Base-by-base conservation (phyloP, 1,140 invertebrate species). In the Saccostrea glomerata region DNA sequence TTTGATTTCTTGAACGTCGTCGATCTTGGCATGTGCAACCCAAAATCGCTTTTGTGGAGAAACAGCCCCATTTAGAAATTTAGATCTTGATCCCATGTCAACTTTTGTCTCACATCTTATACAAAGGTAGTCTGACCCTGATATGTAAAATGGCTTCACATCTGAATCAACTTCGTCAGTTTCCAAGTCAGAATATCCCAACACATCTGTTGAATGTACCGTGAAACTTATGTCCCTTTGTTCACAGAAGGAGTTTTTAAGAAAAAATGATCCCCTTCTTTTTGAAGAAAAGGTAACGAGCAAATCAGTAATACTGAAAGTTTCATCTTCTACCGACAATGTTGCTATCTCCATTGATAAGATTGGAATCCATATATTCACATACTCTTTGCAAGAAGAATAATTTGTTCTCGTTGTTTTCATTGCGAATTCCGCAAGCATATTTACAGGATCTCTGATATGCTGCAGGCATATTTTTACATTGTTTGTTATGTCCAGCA, bases 281-380 rank as follows among this genome's bases (percentile, higher is more conserved):
- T 86, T 86, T 77, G 30, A 56, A 63, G 47, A 3, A 47, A 89
- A 87, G 56, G 85, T 86, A 17, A 84, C 56, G 12, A 30, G 86
- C 40, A 85, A 40, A 47, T 90, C 88, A 30, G 87, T 92, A 36
- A 91, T 90, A 15, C 82, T 86, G 17, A 70, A 85, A 13, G 86
- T 66, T 66, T 90, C 91, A 36, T 86, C 86, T 15, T 85, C 88
- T 9, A 87, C 88, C 6, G 90, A 85, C 15, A 73, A 56, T 13
- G 77, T 85, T 13, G 91, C 92, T 30, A 91, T 89, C 86, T 92
- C 92, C 91, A 92, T 92, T 30, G 89, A 84, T 23, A 92, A 55
- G 4, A 92, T 25, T 20, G 92, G 90, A 58, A 91, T 30, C 92
- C 90, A 92, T 70, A 88, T 87, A 63, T 87, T 56, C 2, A 89